phyloP scores from a whole-genome alignment of 2,888 invertebrate genomes.

The Conops quadrifasciatus region DNA sequence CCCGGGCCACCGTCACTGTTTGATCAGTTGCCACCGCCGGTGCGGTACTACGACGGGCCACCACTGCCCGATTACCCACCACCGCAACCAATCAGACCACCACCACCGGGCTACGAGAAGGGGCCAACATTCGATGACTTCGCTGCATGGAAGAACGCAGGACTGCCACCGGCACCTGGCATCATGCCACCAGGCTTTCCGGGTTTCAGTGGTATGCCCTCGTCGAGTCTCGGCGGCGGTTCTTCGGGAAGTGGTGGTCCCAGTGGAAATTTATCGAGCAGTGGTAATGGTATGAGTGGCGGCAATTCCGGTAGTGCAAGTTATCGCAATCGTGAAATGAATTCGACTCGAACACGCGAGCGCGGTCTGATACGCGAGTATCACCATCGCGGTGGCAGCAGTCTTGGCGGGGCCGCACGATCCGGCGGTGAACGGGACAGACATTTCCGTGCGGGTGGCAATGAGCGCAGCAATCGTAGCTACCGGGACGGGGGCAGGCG shows the following conservation, averaged over 20 bases:
- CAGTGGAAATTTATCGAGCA: conserved; percentile 44
- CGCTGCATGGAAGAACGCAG: conserved; percentile 61
- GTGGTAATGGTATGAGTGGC: conserved; percentile 43
- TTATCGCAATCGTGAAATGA: conserved; percentile 56
- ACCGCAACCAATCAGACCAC: conserved; percentile 66
- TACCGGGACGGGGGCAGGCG: conserved; percentile 38
- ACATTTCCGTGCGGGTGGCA: conserved; percentile 63
- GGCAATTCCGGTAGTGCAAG: conserved; percentile 47
- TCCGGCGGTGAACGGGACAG: conserved; percentile 64
- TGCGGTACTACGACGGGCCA: conserved; percentile 83
- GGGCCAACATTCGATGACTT: conserved; percentile 78
- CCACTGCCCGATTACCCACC: conserved; percentile 77
- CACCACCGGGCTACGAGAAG: conserved; percentile 72
- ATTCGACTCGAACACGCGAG: conserved; percentile 57
- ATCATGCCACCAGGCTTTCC: conserved; percentile 55
- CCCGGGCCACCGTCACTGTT: conserved; percentile 64
- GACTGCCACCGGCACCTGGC: conserved; percentile 57
- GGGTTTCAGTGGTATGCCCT: conserved; percentile 36
- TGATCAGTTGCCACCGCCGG: conserved; percentile 76
- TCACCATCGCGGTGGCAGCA: conserved; percentile 59
- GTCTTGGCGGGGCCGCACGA: conserved; percentile 38
- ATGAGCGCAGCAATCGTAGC: conserved; percentile 54
- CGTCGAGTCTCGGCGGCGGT: conserved; percentile 36
- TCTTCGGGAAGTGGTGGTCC: conserved; percentile 47
- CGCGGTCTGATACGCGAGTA: conserved; percentile 54